Evolutionary conservation across 2,888 invertebrate species (phyloP), one percentile per base, ranked within the genome.

Genomic region (Apamea monoglypha): DNA sequence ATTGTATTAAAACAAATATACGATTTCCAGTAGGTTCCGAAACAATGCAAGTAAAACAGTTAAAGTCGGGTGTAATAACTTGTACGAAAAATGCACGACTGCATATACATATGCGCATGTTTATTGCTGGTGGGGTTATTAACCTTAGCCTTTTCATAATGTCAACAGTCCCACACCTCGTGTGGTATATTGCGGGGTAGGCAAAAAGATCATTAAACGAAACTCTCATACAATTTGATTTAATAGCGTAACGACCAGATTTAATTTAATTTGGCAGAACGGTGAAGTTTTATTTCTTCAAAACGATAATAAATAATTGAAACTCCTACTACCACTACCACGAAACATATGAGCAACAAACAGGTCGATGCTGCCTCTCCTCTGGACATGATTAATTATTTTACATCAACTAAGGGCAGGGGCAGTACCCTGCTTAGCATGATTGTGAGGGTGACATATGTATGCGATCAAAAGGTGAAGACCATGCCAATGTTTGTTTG

Each of bases 111-210:
- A 29, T 44, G 50, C 16, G 16, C 44, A 36, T 78, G 16, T 32
- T 8, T 21, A 47, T 50, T 36, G 6, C 32, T 50, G 40, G n/a
- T 68, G 61, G 63, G 66, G 69, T 76, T 50, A 75, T 69, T 78
- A 66, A 87, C 40, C 87, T 74, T 77, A 64, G 44, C 74, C 83
- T 84, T 83, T 76, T 40, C 14, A 47, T 61, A 79, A 87, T 84
- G 74, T 79, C 84, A 74, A 53, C 53, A 68, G 67, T 53, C 70
- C 73, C 40, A 59, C 53, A n/a, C 47, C 56, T n/a, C 66, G 25
- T 87, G 47, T 59, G 75, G 36, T 32, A 53, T 36, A 44, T 25
- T 14, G 40, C 53, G 32, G 8, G 18, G 29, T 25, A 25, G n/a
- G 44, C 32, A 56, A 63, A 10, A 29, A 32, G 4, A 63, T 32